Base-by-base conservation (phyloP, 2,113 vertebrate species). In the Tricholaema leucomelas region DNA sequence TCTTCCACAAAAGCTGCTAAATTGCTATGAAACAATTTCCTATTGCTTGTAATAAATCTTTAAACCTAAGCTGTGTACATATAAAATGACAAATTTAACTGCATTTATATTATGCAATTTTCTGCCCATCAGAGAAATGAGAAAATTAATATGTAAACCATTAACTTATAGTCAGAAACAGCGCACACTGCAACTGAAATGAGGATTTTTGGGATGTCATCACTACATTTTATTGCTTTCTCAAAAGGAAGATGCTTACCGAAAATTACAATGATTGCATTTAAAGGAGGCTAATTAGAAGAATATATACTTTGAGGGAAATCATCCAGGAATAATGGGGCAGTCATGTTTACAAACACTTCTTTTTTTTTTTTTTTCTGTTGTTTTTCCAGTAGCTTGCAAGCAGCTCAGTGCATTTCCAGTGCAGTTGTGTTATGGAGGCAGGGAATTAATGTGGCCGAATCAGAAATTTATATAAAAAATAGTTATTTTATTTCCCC, bases 71-170 rank as follows among this genome's bases (percentile, higher is more conserved):
- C 52, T 85, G 46, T 96, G 56, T 76, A 85, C 87, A 97, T 91
- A 93, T 61, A 95, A 97, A 96, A 95, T 94, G 95, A 96, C 90
- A 97, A 93, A 96, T 85, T 95, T 96, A 96, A 96, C 86, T 93
- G 87, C 93, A 96, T 96, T 96, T 96, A 94, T 95, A 95, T 96
- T 96, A 96, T 94, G 64, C 46, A 95, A 95, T 97, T 96, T 97
- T 96, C 83, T 97, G 83, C 80, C 96, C 75, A 97, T 97, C 94
- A 96, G 69, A 96, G 28, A 96, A 50, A 96, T 91, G 91, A 96
- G 72, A 92, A 96, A 97, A 96, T 96, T 97, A 97, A 96, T 93
- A 97, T 93, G 89, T 92, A 97, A 97, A 91, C 69, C 73, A 96
- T 96, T 97, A 97, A 96, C 54, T 87, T 96, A 93, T 61, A 95